phyloP scores from a whole-genome alignment of 2,888 invertebrate genomes.

The Metellina segmentata region DNA sequence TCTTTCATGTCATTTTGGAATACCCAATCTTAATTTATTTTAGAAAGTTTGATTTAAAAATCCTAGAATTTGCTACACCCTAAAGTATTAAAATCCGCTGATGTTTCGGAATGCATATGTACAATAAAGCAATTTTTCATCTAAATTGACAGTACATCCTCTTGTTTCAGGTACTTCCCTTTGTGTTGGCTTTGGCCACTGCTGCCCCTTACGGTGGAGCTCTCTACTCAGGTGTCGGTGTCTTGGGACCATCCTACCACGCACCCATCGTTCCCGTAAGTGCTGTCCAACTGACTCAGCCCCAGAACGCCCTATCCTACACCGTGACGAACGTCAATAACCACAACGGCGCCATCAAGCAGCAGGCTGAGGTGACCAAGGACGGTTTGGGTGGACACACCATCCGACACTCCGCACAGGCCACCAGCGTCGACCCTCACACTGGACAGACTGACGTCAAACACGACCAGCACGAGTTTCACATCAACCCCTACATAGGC shows the following conservation, averaged over 20 bases:
- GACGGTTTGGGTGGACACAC: constrained; percentile 71
- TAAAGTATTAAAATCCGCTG: neutral
- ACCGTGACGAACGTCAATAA: constrained; percentile 64
- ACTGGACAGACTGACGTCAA: constrained; percentile 72
- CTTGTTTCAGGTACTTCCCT: constrained; percentile 42
- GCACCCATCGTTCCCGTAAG: constrained; percentile 52
- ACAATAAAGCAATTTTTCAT: neutral
- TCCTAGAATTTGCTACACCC: neutral
- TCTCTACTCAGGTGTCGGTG: constrained; percentile 72
- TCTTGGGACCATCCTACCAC: constrained; percentile 72
- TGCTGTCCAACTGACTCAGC: neutral
- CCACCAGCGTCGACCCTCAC: constrained; percentile 72
- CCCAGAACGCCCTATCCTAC: constrained; percentile 69
- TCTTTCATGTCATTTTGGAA: neutral
- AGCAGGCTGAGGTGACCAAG: constrained; percentile 71
- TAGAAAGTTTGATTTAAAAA: neutral
- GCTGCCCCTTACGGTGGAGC: constrained; percentile 55
- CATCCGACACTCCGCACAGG: constrained; percentile 72
- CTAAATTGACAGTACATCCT: neutral
- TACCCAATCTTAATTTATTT: neutral
- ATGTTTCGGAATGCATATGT: neutral
- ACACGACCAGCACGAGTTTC: constrained; percentile 72
- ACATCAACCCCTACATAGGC: constrained; percentile 76
- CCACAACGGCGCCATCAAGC: constrained; percentile 65
- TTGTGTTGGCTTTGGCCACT: constrained; percentile 37